Conservation (phyloP, 2,113 vertebrate genomes). For the Myotis yumanensis region DNA sequence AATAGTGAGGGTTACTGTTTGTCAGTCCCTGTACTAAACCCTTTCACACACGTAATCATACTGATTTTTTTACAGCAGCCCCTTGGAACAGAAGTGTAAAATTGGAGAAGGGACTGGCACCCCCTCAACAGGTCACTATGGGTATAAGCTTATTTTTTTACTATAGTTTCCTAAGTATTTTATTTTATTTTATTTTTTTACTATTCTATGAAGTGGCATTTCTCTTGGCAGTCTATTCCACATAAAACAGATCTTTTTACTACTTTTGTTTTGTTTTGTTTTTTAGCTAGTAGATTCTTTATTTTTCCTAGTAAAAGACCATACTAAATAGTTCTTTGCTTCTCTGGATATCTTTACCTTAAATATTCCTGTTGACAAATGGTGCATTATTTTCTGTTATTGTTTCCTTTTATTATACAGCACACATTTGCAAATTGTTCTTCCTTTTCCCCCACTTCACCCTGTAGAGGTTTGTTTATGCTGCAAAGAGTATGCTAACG, state of each 20-base stretch:
- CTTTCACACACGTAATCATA: not conserved
- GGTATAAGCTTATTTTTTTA: not conserved
- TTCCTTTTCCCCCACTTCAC: slow-evolving; percentile 43
- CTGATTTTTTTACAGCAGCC: not conserved
- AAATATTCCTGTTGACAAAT: slow-evolving; percentile 45
- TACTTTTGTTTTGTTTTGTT: not conserved
- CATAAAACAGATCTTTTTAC: slow-evolving; percentile 36
- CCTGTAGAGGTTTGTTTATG: slow-evolving; percentile 69
- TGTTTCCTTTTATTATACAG: slow-evolving; percentile 47
- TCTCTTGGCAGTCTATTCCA: not conserved
- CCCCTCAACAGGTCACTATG: not conserved
- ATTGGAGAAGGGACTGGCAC: not conserved
- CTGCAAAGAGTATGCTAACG: slow-evolving; percentile 72
- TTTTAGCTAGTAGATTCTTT: not conserved
- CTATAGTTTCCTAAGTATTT: not conserved
- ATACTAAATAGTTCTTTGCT: slow-evolving; percentile 41
- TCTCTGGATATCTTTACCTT: slow-evolving; percentile 38
- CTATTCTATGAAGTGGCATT: slow-evolving; percentile 37
- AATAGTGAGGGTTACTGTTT: not conserved
- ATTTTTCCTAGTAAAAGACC: slow-evolving; percentile 25
- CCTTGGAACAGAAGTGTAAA: not conserved
- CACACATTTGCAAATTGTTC: slow-evolving; percentile 49
- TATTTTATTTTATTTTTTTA: slow-evolving; percentile 21
- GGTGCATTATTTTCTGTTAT: slow-evolving; percentile 45
- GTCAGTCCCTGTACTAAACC: not conserved